Evolutionary conservation across 2,888 invertebrate species (phyloP).

Genomic region (Cataglyphis altisquamis): DNA sequence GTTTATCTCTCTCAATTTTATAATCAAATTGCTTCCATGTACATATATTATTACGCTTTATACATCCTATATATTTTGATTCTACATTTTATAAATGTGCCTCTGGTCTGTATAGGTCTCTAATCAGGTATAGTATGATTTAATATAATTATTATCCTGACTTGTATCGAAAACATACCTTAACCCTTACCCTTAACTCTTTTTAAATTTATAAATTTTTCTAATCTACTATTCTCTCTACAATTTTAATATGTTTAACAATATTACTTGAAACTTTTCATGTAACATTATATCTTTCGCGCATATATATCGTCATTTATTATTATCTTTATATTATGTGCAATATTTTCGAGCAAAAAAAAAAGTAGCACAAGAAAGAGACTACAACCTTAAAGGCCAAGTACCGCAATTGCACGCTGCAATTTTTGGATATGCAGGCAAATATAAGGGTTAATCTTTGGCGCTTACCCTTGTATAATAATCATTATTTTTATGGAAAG

Average conservation of each 20-base stretch:
- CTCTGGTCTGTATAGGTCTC: conserved; percentile 37
- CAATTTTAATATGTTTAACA: conserved; percentile 24
- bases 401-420: conserved; percentile 88
- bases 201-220: conserved; percentile 11
- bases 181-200: not conserved
- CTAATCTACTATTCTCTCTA: conserved; percentile 12
- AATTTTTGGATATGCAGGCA: conserved; percentile 51
- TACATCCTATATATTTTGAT: conserved; percentile 43
- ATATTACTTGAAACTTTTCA: conserved; percentile 5
- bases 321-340: conserved; percentile 37
- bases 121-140: conserved; percentile 54
- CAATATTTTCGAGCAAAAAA: not conserved
- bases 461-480: conserved; percentile 22
- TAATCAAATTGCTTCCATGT: conserved; percentile 38
- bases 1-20: conserved; percentile 37
- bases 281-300: not conserved
- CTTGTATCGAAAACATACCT: conserved; percentile 28
- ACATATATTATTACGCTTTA: conserved; percentile 41
- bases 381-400: conserved; percentile 88
- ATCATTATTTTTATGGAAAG: conserved; percentile 48
- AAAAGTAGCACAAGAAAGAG: conserved; percentile 10
- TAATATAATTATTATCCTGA: conserved; percentile 43
- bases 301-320: conserved; percentile 18
- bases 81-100: conserved; percentile 45
- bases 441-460: conserved; percentile 31